phyloP scores from a whole-genome alignment of 2,888 invertebrate species.

The Orchesella flavescens region DNA sequence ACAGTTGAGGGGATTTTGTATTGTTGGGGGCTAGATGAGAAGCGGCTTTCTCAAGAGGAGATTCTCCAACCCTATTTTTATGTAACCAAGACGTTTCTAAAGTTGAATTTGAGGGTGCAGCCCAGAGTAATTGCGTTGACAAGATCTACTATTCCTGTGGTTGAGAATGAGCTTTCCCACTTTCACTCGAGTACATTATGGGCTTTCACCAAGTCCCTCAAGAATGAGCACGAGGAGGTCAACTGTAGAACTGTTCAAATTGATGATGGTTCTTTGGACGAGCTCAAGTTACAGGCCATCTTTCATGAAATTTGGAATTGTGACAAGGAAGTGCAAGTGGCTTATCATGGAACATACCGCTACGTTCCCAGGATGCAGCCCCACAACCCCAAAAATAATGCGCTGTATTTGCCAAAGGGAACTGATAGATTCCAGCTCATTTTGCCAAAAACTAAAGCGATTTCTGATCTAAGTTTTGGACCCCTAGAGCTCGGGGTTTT shows the following conservation, averaged over 20 bases:
- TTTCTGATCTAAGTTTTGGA: conserved; percentile 22
- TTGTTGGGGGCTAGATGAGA: conserved; percentile 8
- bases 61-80: not conserved
- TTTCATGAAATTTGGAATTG: conserved; percentile 8
- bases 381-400: not conserved
- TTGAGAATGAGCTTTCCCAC: not conserved
- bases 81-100: no score
- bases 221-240: not conserved
- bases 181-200: not conserved
- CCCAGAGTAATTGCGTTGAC: not conserved
- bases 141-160: not conserved
- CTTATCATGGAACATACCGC: not conserved
- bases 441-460: conserved; percentile 25
- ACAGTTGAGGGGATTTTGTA: conserved; percentile 12
- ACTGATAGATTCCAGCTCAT: conserved; percentile 21
- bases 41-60: not conserved
- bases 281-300: not conserved
- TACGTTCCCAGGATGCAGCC: not conserved
- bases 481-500: not conserved
- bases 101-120: not conserved
- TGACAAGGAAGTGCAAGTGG: not conserved
- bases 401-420: conserved; percentile 6
- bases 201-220: conserved; percentile 18
- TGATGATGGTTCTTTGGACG: not conserved
- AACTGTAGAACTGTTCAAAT: conserved; percentile 13